Conservation (phyloP, 2,797 vertebrate species). For the Periparus ater region DNA sequence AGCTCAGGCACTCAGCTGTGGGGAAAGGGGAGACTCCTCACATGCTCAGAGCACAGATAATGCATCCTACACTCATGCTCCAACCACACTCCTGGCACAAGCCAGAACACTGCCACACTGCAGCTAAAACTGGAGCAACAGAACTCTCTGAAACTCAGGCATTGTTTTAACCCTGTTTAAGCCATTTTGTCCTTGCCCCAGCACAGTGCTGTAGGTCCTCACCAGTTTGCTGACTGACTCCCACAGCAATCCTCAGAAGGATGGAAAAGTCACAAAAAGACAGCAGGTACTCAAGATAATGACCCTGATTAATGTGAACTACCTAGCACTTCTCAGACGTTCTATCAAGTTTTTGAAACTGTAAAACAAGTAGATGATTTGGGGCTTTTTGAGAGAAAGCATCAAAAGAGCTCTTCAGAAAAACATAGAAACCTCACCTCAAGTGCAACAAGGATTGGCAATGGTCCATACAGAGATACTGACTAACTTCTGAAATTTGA, state of each 20-base stretch:
- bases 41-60: background rate
- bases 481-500: background rate
- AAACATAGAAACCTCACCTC: background rate
- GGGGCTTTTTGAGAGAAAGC: background rate
- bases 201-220: background rate
- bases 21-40: background rate
- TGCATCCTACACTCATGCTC: accelerated
- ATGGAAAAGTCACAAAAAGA: background rate
- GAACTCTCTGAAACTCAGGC: background rate
- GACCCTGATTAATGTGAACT: background rate
- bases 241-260: background rate
- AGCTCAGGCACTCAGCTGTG: background rate
- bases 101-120: background rate
- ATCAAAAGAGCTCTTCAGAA: background rate
- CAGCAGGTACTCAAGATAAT: background rate
- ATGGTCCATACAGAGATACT: background rate
- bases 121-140: background rate
- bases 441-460: background rate
- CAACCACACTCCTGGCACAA: background rate
- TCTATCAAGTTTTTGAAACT: background rate
- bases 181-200: background rate
- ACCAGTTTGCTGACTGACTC: background rate
- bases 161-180: background rate
- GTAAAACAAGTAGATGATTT: background rate
- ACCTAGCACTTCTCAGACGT: background rate